These are phyloP conservation scores for Achlya flavicornis DNA, from an alignment of 2,888 invertebrate genomes.

Conservation along the genomic window DNA sequence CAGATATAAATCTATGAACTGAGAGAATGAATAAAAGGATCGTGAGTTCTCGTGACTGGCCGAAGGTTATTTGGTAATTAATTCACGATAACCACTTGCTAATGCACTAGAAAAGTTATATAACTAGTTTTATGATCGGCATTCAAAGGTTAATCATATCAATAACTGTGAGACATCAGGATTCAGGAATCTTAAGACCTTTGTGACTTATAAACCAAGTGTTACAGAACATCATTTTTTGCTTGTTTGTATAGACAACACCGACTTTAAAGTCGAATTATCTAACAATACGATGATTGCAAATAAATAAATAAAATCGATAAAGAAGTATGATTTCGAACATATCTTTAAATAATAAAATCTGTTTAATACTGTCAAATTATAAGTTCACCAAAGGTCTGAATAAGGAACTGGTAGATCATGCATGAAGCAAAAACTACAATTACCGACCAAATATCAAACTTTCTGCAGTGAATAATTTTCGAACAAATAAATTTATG, in stretches of 20 bases:
- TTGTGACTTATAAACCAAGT: not conserved
- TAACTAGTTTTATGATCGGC: constrained; percentile 18
- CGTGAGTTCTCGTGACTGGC: constrained; percentile 52
- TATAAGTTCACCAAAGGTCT: no score
- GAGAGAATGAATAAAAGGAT: constrained; percentile 23
- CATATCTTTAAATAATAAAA: no score
- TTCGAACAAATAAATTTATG: not conserved
- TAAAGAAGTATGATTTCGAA: no score
- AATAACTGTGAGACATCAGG: constrained; percentile 2
- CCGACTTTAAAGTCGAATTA: not conserved
- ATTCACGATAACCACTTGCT: constrained; percentile 46
- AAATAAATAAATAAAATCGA: no score
- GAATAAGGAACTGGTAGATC: no score
- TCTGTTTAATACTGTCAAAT: no score
- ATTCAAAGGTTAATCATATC: constrained; percentile 13
- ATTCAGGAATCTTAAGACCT: constrained; percentile 7
- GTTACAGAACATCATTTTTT: not conserved
- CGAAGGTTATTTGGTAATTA: constrained; percentile 58
- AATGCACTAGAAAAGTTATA: constrained; percentile 48
- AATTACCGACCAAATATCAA: not conserved
- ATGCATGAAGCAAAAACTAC: no score
- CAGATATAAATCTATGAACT: constrained; percentile 19
- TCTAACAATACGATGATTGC: not conserved
- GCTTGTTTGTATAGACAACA: not conserved
- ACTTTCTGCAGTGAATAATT: not conserved